Evolutionary conservation across 2,113 vertebrate genomes (phyloP).

Genomic region (Mirza zaza): DNA sequence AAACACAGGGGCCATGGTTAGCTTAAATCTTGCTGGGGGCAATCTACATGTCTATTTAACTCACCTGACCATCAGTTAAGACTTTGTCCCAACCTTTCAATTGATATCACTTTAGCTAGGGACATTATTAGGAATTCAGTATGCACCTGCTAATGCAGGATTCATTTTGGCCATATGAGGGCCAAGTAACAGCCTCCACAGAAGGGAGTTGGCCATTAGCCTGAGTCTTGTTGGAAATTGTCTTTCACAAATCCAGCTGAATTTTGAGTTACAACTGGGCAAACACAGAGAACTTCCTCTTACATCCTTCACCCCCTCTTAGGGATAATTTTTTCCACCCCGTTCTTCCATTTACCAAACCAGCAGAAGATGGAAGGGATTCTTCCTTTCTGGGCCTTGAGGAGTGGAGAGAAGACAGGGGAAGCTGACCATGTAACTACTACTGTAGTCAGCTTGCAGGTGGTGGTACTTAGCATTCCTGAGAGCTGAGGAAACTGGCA

Average conservation of each 20-base stretch:
- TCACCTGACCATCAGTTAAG: not conserved
- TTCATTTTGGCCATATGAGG: not conserved
- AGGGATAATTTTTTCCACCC: slow-evolving; percentile 32
- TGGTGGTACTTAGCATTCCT: not conserved
- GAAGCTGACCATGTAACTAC: not conserved
- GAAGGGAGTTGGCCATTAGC: not conserved
- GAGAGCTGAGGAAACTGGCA: not conserved
- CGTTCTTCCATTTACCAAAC: not conserved
- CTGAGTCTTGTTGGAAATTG: not conserved
- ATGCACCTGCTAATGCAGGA: not conserved
- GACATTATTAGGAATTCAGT: not conserved
- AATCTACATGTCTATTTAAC: not conserved
- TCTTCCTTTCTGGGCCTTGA: slow-evolving; percentile 32
- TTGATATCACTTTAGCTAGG: not conserved
- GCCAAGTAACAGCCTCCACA: not conserved
- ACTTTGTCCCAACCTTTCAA: slow-evolving; percentile 2
- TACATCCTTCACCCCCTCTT: not conserved
- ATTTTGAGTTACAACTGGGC: slow-evolving; percentile 41
- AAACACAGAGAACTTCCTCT: slow-evolving; percentile 28
- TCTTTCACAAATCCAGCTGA: slow-evolving; percentile 55
- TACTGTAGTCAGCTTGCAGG: not conserved
- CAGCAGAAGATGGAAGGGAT: not conserved
- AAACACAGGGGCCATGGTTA: not conserved
- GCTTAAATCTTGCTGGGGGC: not conserved
- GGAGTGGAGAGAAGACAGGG: not conserved